A percentile compares a stretch with the other conserved stretches of the same genome.
Conservation (phyloP, 2,797 vertebrate genomes). For the Lacerta viridis region DNA sequence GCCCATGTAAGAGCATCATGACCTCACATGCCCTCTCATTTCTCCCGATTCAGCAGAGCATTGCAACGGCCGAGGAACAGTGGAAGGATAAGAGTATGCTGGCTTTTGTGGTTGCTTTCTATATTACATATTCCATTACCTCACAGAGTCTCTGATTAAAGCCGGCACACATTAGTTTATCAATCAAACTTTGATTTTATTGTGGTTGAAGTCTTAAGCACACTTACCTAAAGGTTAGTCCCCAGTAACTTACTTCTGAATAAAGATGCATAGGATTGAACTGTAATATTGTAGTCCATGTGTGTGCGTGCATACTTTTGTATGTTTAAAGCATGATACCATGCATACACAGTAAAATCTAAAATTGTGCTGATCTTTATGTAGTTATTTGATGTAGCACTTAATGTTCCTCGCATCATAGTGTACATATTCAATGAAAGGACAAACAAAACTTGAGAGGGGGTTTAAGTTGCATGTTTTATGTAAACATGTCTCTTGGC, state of each 20-base stretch:
- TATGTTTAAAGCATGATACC: background rate
- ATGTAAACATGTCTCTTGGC: constrained; percentile 12
- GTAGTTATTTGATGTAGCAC: background rate
- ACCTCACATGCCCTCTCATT: no score
- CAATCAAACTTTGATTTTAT: background rate
- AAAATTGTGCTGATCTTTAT: background rate
- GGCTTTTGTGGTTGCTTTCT: background rate
- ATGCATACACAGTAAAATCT: background rate
- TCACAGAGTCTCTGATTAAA: background rate
- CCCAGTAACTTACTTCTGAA: background rate
- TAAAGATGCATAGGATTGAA: background rate
- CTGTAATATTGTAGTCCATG: background rate
- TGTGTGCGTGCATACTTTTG: background rate
- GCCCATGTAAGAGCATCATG: background rate
- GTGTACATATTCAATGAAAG: background rate
- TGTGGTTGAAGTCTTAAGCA: background rate
- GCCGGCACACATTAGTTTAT: background rate
- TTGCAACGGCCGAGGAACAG: background rate
- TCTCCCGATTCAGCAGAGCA: background rate
- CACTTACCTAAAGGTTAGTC: background rate
- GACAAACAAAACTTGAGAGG: background rate
- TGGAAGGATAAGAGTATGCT: background rate
- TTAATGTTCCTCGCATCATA: constrained; percentile 13
- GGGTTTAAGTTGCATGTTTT: constrained; percentile 1
- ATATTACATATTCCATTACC: background rate